phyloP scores from a whole-genome alignment of 64 coral and sea anemone species.

The Stichodactyla mertensii region DNA sequence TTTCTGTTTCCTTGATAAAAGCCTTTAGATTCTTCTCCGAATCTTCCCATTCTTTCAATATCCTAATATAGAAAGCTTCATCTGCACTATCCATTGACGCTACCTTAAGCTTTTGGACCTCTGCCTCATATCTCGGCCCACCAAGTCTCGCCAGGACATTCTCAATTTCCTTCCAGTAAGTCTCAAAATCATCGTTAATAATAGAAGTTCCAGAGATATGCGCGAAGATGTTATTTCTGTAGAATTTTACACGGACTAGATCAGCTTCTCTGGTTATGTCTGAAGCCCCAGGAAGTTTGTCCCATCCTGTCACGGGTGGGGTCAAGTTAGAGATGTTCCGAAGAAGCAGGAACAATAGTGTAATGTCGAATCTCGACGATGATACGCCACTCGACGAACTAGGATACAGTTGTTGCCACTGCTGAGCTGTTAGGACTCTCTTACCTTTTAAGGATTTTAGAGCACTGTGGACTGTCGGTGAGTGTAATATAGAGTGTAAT shows the following conservation, averaged over 20 bases:
- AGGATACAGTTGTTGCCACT: conserved; percentile 36
- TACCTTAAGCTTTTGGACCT: conserved; percentile 27
- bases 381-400: neutral
- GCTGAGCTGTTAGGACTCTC: conserved; percentile 12
- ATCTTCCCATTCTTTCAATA: conserved; percentile 42
- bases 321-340: conserved; percentile 25
- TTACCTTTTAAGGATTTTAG: conserved; percentile 1
- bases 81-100: conserved; percentile 20
- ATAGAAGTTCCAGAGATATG: conserved; percentile 20
- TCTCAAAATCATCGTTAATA: conserved; percentile 20
- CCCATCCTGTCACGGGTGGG: conserved; percentile 21
- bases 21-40: conserved; percentile 5
- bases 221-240: conserved; percentile 35
- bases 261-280: conserved; percentile 25
- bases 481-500: neutral
- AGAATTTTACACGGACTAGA: conserved; percentile 41
- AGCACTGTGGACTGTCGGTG: neutral
- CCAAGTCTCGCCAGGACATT: conserved; percentile 20
- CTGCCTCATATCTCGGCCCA: neutral
- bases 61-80: conserved; percentile 10
- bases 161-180: conserved; percentile 26
- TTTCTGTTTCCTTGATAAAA: conserved; percentile 22
- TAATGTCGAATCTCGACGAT: conserved; percentile 29
- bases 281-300: conserved; percentile 6
- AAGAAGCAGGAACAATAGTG: conserved; percentile 21